Percentiles rank a stretch among this genome's conserved stretches.
phyloP scores from a whole-genome alignment of 35 echinoderm and acorn worm species.

The Amphiura filiformis region DNA sequence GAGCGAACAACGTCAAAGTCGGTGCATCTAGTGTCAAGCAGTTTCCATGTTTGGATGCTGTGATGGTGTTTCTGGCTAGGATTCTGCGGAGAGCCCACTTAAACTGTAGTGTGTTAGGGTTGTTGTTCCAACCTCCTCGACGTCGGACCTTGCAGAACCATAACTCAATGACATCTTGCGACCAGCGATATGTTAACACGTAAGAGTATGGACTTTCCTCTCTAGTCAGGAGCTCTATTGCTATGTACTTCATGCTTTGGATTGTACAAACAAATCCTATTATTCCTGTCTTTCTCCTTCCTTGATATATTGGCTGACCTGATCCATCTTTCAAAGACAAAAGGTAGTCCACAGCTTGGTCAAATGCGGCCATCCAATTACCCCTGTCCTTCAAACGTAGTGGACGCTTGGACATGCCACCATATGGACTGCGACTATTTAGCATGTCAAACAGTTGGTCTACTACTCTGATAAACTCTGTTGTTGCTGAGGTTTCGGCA shows the following conservation, averaged over 20 bases:
- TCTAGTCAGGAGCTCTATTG: not conserved
- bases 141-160: slow-evolving; percentile 16
- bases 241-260: not conserved
- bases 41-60: not conserved
- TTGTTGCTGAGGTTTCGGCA: not conserved
- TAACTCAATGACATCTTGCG: slow-evolving; percentile 7
- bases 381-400: not conserved
- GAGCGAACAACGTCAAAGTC: not conserved
- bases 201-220: not conserved
- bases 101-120: slow-evolving; percentile 18
- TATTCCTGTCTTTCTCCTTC: slow-evolving; percentile 21
- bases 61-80: not conserved
- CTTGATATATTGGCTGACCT: not conserved
- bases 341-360: not conserved
- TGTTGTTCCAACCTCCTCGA: slow-evolving; percentile 26
- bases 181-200: not conserved
- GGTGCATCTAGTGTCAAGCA: not conserved
- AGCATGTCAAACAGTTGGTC: not conserved
- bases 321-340: not conserved
- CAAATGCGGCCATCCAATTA: not conserved
- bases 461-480: slow-evolving; percentile 17
- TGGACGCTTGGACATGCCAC: not conserved
- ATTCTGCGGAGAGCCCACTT: not conserved
- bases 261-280: slow-evolving; percentile 13
- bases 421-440: not conserved